Percentiles rank a stretch among this genome's conserved stretches.
These are phyloP conservation scores for Harpalus rufipes DNA, from an alignment of 2,888 invertebrate genomes.

Conservation along the genomic window DNA sequence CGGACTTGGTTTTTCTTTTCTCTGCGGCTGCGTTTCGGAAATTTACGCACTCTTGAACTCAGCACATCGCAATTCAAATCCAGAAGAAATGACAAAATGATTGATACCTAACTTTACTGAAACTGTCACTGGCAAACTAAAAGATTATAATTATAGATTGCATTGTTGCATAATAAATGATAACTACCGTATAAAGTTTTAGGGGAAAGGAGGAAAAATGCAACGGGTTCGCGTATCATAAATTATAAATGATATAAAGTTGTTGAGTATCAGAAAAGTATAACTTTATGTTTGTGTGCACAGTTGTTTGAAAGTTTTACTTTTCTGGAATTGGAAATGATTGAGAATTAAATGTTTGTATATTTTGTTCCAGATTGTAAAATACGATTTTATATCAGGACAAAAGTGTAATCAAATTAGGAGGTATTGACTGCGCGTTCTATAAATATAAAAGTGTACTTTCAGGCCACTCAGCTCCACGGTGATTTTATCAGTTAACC, in stretches of 20 bases:
- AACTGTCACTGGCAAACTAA: neutral
- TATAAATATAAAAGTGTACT: conserved; percentile 54
- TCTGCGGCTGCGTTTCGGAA: neutral
- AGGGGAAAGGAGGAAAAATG: neutral
- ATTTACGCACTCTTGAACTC: conserved; percentile 49
- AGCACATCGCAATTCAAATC: conserved; percentile 10
- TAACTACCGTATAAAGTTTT: conserved; percentile 7
- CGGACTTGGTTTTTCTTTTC: conserved; percentile 35
- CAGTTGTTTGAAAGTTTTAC: conserved; percentile 41
- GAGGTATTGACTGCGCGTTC: conserved; percentile 54
- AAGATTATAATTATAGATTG: neutral
- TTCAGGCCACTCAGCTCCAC: conserved; percentile 31
- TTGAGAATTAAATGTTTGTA: conserved; percentile 13
- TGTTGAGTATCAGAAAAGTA: neutral
- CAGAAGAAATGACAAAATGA: conserved; percentile 9
- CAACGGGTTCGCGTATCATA: conserved; percentile 38
- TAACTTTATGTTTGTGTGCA: conserved; percentile 12
- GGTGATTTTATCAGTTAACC: conserved; percentile 30
- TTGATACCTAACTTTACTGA: neutral
- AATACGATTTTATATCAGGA: conserved; percentile 56
- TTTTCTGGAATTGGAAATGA: conserved; percentile 7
- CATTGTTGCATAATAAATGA: conserved; percentile 31
- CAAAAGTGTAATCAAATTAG: conserved; percentile 58
- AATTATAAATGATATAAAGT: conserved; percentile 42
- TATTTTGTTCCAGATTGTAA: conserved; percentile 44